Evolutionary conservation across 2,113 vertebrate genomes (phyloP), one percentile per base, ranked within the genome.

Genomic region (Centropus bengalensis): DNA sequence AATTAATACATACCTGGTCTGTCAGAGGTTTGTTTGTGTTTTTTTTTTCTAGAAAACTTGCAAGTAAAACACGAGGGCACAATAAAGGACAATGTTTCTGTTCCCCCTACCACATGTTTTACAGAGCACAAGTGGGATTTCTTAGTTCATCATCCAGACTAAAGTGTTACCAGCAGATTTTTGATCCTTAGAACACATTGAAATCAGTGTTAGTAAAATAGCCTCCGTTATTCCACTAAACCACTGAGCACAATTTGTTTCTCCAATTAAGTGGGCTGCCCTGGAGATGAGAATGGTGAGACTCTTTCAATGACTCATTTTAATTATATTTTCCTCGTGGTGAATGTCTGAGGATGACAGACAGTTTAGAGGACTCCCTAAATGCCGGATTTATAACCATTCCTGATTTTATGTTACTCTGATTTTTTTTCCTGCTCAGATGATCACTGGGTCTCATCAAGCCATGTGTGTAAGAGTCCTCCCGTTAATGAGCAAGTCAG

Each of bases 291-390:
- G 59, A 79, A 62, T 4, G 5, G 67, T 1, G 8, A 95, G 22
- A 19, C 42, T 74, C 63, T 86, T 42, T 51, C 59, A 92, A 5
- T 0, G 0, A 8, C 32, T 88, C n/a, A 33, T 88, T 96, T 94
- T 95, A 91, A 95, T 94, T 89, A 79, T 73, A 42, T 51, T 89
- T 89, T 63, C 75, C 71, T 83, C 3, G 4, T 59, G 47, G 59
- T 70, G 59, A 88, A 45, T 0, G 0, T 80, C 44, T 91, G 67
- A 91, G 67, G 70, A 86, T 56, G 84, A 89, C 59, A 93, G 89
- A 63, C 56, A 66, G 38, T 77, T 86, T 87, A 40, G 82, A 95
- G 82, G 28, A 47, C 56, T 93, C 59, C 59, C 59, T 28, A 73
- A 58, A 88, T 55, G 51, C 59, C 84, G 70, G 59, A 32, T n/a